Evolutionary conservation across 2,113 vertebrate genomes (phyloP), one percentile per base, ranked within the genome.

Genomic region (Cinclus mexicanus): DNA sequence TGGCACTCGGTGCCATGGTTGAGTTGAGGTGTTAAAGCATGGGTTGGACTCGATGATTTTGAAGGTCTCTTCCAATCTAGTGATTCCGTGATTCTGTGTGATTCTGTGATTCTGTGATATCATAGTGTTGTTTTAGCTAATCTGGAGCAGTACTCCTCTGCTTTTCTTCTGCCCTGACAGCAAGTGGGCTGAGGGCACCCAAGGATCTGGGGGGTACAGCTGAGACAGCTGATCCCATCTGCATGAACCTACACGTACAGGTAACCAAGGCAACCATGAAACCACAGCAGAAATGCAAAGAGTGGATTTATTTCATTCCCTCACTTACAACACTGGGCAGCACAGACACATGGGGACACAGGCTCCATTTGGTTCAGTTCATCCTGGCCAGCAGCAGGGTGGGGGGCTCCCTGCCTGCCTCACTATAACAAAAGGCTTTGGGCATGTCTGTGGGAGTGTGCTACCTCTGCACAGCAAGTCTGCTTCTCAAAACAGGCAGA

Each of bases 281-380:
- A 28, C 8, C 46, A 33, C 19, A 39, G 33, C 55, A 53, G 55
- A 78, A 87, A 53, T n/a, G 12, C 33, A 15, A 53, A 33, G 28
- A 87, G 19, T 13, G n/a, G 12, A 16, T 78, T 69, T 53, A 69
- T 78, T 61, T 69, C 5, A 14, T 28, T 46, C 12, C 39, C 39
- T 46, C 33, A 15, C 31, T 31, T 6, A 5, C 26, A 52, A 1
- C 2, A 0, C 39, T 0, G 0, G 19, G 19, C 1, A 0, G 29
- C 47, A 53, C 33, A 39, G 39, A 19, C 18, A 19, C 11, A 3
- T 10, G 46, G 46, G 44, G 37, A 18, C 63, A 28, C 13, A 10
- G 55, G 46, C 12, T 60, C 18, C 0, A 0, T 24, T 44, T 39
- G 23, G 6, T 17, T 60, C 23, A 23, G 55, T 15, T 39, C 39